A percentile compares a stretch with the other conserved stretches of the same genome.
These are phyloP conservation scores for Brachirus orientalis DNA, from an alignment of 2,113 vertebrate genomes.

Conservation along the genomic window DNA sequence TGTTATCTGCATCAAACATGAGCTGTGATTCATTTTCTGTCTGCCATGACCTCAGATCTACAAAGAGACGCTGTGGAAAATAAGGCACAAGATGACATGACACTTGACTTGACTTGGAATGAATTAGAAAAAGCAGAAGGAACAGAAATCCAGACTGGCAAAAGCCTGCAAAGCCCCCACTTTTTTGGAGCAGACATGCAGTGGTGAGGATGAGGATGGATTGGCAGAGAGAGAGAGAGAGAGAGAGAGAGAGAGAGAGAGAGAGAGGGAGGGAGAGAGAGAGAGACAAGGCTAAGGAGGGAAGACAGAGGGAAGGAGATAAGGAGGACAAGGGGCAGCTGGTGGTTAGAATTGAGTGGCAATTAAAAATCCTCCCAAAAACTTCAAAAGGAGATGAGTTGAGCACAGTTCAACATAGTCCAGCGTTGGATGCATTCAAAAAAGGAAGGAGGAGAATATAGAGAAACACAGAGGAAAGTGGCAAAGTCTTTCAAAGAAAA, in stretches of 20 bases:
- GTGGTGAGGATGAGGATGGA: constrained; percentile 32
- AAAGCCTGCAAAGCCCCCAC: neutral
- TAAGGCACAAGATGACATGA: constrained; percentile 6
- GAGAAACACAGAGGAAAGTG: neutral
- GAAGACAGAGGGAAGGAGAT: constrained; percentile 11
- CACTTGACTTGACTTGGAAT: constrained; percentile 1
- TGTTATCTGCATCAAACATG: neutral
- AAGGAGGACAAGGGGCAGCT: constrained; percentile 30
- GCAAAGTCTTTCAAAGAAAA: too few species aligned
- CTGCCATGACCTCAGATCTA: constrained; percentile 26
- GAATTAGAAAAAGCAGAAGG: neutral
- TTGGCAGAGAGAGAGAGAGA: constrained; percentile 6
- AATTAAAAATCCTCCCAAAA: constrained; percentile 29
- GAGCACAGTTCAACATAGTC: neutral
- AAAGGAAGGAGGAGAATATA: too few species aligned
- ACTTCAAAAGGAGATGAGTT: constrained; percentile 24
- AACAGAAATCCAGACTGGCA: neutral
- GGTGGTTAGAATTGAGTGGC: constrained; percentile 6
- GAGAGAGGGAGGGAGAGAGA: constrained; percentile 17
- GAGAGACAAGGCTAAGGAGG: constrained; percentile 1
- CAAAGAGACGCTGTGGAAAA: constrained; percentile 7
- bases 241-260: neutral
- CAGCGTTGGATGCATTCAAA: neutral
- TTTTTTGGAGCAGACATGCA: constrained; percentile 10
- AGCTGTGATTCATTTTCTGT: neutral